A percentile compares a stretch with the other conserved stretches of the same genome.
Conservation (phyloP, 2,797 vertebrate genomes). For the Myotis vivesi region DNA sequence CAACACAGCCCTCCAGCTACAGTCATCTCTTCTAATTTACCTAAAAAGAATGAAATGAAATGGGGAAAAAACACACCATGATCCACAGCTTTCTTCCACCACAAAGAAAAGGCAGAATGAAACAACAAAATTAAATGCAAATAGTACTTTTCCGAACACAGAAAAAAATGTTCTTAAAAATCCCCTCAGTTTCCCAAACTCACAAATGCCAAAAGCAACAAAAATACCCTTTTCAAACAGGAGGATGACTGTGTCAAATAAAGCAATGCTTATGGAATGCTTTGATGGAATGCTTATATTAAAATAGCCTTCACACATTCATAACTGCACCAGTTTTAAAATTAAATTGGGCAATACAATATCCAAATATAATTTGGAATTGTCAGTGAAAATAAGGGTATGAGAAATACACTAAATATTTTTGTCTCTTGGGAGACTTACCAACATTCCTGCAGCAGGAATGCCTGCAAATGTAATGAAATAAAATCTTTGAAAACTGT, state of each 20-base stretch:
- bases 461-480: constrained; percentile 25
- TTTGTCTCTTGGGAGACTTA: background rate
- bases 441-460: constrained; percentile 23
- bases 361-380: background rate
- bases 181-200: background rate
- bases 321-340: background rate
- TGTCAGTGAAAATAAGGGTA: background rate
- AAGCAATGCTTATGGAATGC: too few relatives aligned
- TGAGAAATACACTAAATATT: constrained; percentile 25
- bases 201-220: constrained; percentile 26
- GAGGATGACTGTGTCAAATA: background rate
- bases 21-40: background rate
- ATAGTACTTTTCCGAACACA: constrained; percentile 19
- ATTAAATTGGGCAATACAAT: background rate
- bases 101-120: constrained; percentile 14
- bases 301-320: constrained; percentile 11
- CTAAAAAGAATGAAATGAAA: background rate
- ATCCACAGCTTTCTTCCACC: background rate
- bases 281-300: background rate
- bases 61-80: background rate
- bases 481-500: constrained; percentile 44
- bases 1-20: background rate
- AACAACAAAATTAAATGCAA: constrained; percentile 58
- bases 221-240: background rate
- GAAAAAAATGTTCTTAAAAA: constrained; percentile 49